These are phyloP conservation scores for Serranochromis macrocephalus DNA, from an alignment of 2,113 vertebrate genomes.

Conservation along the genomic window DNA sequence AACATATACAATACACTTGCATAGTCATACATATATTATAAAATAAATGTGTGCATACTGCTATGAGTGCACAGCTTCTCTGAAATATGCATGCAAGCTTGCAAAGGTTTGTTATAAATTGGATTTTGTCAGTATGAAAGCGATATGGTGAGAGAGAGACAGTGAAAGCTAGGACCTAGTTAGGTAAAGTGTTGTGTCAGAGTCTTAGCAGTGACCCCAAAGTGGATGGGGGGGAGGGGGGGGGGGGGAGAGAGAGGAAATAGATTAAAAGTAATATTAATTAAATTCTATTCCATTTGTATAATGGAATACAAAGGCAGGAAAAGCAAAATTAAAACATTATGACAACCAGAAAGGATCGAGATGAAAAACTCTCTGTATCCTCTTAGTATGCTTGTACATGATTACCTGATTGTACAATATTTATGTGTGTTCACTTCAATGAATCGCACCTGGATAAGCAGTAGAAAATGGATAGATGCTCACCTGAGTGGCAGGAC, in stretches of 20 bases:
- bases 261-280: not conserved
- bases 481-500: not conserved
- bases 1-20: conserved; percentile 9
- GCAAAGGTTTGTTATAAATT: conserved; percentile 38
- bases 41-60: conserved; percentile 8
- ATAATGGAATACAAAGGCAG: not conserved
- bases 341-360: not conserved
- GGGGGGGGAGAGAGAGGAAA: not conserved
- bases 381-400: not conserved
- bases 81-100: not conserved
- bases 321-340: not conserved
- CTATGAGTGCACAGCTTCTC: not conserved
- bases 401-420: not conserved
- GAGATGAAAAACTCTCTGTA: not conserved
- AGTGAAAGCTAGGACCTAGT: not conserved
- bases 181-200: not conserved
- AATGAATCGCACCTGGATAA: not conserved
- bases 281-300: not conserved
- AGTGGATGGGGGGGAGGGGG: not conserved
- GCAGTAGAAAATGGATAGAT: not conserved
- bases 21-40: not conserved
- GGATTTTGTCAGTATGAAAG: conserved; percentile 39
- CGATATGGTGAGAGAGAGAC: not conserved
- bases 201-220: not conserved
- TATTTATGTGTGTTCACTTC: not conserved